These are phyloP conservation scores for Drosophila suboccidentalis DNA, from an alignment of 2,888 invertebrate genomes.

Conservation along the genomic window DNA sequence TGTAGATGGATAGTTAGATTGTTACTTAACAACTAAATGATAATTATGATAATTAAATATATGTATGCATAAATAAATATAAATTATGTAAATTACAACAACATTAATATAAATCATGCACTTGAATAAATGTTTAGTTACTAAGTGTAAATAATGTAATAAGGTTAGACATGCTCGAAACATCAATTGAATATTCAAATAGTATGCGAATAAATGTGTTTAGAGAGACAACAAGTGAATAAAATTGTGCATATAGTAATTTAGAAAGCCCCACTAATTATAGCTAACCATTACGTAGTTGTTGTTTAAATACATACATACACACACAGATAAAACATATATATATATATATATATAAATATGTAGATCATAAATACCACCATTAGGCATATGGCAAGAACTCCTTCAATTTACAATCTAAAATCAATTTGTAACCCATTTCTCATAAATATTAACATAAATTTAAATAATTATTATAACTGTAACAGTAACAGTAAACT, in stretches of 20 bases:
- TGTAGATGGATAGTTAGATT: conserved; percentile 48
- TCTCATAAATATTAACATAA: conserved; percentile 22
- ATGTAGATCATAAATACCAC: conserved; percentile 52
- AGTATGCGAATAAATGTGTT: conserved; percentile 50
- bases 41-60: conserved; percentile 16
- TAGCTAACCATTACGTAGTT: conserved; percentile 61
- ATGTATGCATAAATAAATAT: conserved; percentile 26
- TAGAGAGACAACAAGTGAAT: conserved; percentile 52
- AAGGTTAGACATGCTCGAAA: conserved; percentile 28
- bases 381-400: conserved; percentile 65
- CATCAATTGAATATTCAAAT: conserved; percentile 40
- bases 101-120: conserved; percentile 23
- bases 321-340: conserved; percentile 11
- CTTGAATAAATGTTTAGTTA: conserved; percentile 18
- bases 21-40: conserved; percentile 50
- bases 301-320: conserved; percentile 48
- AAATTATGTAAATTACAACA: conserved; percentile 32
- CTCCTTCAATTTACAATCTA: conserved; percentile 68
- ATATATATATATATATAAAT: conserved; percentile 26
- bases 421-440: conserved; percentile 31
- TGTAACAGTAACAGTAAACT: conserved; percentile 21
- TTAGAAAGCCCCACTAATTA: conserved; percentile 50
- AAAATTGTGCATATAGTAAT: conserved; percentile 78
- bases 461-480: conserved; percentile 5
- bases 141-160: conserved; percentile 55